These are phyloP conservation scores for Meandrusa payeni DNA, from an alignment of 2,888 invertebrate genomes.

Conservation along the genomic window DNA sequence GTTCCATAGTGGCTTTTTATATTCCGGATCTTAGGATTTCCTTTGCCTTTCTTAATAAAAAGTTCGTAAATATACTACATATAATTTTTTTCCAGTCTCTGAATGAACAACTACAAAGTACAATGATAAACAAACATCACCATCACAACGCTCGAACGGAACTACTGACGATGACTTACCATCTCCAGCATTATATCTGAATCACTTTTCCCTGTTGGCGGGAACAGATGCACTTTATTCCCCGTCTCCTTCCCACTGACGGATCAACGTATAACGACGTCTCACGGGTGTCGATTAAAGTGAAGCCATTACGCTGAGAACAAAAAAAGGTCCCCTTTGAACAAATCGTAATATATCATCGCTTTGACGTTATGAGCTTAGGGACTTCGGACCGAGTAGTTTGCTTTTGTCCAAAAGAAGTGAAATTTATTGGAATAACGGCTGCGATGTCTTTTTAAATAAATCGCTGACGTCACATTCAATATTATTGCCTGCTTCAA, in stretches of 20 bases:
- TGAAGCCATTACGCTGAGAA: conserved; percentile 77
- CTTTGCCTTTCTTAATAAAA: too few species aligned
- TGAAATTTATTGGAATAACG: conserved; percentile 71
- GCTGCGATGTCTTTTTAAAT: conserved; percentile 34
- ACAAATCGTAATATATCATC: conserved; percentile 79
- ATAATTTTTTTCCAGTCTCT: too few species aligned
- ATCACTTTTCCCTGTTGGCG: conserved; percentile 68
- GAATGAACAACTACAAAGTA: conserved; percentile 27
- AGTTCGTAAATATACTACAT: too few species aligned
- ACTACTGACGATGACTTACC: conserved; percentile 70
- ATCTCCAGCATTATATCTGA: conserved; percentile 59
- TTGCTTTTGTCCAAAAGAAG: conserved; percentile 62
- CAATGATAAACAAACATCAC: conserved; percentile 36
- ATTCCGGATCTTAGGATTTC: too few species aligned
- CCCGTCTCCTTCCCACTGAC: conserved; percentile 42
- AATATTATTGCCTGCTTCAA: background rate
- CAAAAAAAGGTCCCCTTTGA: conserved; percentile 80
- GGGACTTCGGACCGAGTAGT: conserved; percentile 59
- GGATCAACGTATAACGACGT: conserved; percentile 34
- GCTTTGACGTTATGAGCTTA: conserved; percentile 68
- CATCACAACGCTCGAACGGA: conserved; percentile 51
- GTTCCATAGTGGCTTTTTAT: too few species aligned
- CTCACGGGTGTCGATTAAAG: conserved; percentile 65
- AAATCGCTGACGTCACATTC: conserved; percentile 10
- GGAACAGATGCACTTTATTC: conserved; percentile 60